Percentiles rank a stretch among this genome's conserved stretches.
Evolutionary conservation across 1,140 invertebrate species (phyloP).

Genomic region (Muscidifurax raptorellus): DNA sequence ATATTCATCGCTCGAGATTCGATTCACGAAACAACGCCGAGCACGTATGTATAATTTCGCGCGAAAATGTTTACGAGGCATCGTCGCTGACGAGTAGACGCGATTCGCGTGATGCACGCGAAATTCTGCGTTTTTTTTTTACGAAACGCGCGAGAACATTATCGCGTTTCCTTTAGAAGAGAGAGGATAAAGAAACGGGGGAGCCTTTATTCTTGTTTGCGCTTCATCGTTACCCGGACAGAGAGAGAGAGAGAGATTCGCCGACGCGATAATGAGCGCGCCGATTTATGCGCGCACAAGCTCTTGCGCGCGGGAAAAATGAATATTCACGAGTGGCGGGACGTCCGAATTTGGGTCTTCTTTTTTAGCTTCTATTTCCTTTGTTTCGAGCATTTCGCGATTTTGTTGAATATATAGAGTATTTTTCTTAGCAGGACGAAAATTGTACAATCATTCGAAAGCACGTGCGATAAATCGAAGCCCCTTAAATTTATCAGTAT

Average conservation of each 20-base stretch:
- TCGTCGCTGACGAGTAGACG: not conserved
- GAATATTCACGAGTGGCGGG: not conserved
- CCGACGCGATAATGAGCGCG: conserved; percentile 5
- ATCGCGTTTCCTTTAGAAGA: not conserved
- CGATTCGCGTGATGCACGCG: conserved; percentile 1
- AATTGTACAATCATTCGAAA: too few relatives aligned
- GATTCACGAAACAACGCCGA: not conserved
- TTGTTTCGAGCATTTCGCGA: too few relatives aligned
- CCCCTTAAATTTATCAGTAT: too few relatives aligned
- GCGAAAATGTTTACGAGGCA: not conserved
- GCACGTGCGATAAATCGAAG: too few relatives aligned
- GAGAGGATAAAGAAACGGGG: not conserved
- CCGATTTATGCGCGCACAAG: conserved; percentile 9
- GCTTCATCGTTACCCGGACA: not conserved
- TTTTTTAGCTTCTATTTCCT: too few relatives aligned
- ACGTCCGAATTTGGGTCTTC: not conserved
- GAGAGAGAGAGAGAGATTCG: not conserved
- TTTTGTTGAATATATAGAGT: too few relatives aligned
- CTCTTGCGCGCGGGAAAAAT: not conserved
- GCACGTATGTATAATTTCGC: too few relatives aligned
- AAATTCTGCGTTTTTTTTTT: not conserved
- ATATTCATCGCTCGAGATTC: not conserved
- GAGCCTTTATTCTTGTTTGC: not conserved
- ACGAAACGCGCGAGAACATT: conserved; percentile 5
- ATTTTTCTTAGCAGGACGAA: too few relatives aligned